Conservation (phyloP, 2,888 invertebrate species). For the Fragum sueziense region DNA sequence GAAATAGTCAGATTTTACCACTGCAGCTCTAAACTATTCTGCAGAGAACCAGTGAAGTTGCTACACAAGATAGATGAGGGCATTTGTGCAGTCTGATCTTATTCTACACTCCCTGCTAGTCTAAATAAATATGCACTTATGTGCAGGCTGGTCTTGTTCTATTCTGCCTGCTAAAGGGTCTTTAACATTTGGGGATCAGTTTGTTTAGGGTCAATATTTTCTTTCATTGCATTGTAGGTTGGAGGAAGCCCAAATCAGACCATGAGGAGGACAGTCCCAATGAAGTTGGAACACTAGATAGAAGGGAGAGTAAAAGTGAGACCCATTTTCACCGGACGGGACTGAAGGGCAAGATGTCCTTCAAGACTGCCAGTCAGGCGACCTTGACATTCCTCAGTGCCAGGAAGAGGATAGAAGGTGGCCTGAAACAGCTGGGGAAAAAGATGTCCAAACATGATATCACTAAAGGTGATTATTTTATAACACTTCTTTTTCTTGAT, state of each 20-base stretch:
- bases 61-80: no score
- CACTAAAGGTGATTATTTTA: constrained; percentile 87
- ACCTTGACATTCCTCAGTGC: constrained; percentile 82
- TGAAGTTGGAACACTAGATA: constrained; percentile 71
- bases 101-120: no score
- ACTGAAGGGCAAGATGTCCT: constrained; percentile 77
- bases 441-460: constrained; percentile 91
- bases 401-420: constrained; percentile 93
- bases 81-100: no score
- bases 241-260: constrained; percentile 80
- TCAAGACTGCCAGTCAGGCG: constrained; percentile 82
- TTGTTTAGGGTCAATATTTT: no score
- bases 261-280: constrained; percentile 82
- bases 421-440: constrained; percentile 87
- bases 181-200: no score
- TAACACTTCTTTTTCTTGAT: no score
- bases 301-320: constrained; percentile 75
- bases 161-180: no score
- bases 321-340: constrained; percentile 67
- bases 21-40: no score
- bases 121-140: no score
- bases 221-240: constrained; percentile 65
- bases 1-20: no score
- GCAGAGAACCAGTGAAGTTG: no score
- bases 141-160: no score